Percentiles rank a stretch among this genome's conserved stretches.
These are phyloP conservation scores for Litoditis marina DNA, from an alignment of 2,888 invertebrate species.

Conservation along the genomic window DNA sequence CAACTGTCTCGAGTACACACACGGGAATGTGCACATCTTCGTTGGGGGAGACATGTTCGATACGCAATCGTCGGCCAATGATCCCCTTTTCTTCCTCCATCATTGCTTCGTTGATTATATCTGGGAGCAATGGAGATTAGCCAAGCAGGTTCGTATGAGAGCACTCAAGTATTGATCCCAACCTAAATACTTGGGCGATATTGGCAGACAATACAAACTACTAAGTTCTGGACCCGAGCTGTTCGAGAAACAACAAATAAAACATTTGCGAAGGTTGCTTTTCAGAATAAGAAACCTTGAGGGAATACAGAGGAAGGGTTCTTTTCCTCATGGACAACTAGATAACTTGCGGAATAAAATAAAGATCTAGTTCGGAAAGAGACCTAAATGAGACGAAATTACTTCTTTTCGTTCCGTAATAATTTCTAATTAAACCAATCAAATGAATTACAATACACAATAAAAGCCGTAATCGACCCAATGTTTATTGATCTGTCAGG, in stretches of 20 bases:
- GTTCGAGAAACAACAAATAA: too few relatives aligned
- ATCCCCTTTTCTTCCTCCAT: conserved; percentile 62
- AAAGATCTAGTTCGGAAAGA: too few relatives aligned
- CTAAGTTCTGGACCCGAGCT: not conserved
- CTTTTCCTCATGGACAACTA: too few relatives aligned
- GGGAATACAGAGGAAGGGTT: not conserved
- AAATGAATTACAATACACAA: too few relatives aligned
- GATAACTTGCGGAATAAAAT: too few relatives aligned
- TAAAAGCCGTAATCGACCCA: too few relatives aligned
- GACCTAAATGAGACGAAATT: too few relatives aligned
- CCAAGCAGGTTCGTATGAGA: conserved; percentile 9
- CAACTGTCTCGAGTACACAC: conserved; percentile 50
- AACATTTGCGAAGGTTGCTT: too few relatives aligned
- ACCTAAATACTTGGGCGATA: not conserved
- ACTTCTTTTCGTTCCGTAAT: too few relatives aligned
- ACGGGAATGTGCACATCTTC: conserved; percentile 53
- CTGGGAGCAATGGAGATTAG: conserved; percentile 58
- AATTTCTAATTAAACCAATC: too few relatives aligned
- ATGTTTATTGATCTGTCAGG: too few relatives aligned
- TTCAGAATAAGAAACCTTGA: not conserved
- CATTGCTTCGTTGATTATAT: conserved; percentile 62
- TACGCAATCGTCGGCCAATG: conserved; percentile 55
- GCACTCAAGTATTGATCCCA: not conserved
- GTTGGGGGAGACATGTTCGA: conserved; percentile 54
- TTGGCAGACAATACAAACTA: not conserved